A percentile compares a stretch with the other conserved stretches of the same genome.
phyloP scores from a whole-genome alignment of 2,888 invertebrate genomes.

The Conomelus anceps region DNA sequence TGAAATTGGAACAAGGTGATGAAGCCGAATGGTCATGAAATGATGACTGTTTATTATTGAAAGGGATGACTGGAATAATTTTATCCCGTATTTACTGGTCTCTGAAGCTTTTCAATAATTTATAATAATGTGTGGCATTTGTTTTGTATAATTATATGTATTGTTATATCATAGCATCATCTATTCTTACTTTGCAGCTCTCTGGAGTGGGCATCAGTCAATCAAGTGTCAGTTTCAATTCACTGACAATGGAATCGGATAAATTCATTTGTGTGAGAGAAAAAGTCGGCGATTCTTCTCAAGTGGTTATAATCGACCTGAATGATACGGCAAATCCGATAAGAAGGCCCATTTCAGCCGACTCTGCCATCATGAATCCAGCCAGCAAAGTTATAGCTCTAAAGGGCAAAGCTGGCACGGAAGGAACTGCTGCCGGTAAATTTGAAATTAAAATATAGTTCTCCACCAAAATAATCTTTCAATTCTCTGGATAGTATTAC shows the following conservation, averaged over 20 bases:
- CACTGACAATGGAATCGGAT: slow-evolving; percentile 63
- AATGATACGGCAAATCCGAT: slow-evolving; percentile 55
- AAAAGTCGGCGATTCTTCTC: slow-evolving; percentile 54
- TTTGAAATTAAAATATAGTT: background rate
- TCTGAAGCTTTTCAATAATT: background rate
- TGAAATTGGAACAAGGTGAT: no score
- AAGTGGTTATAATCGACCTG: slow-evolving; percentile 69
- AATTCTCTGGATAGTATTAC: slow-evolving; percentile 45
- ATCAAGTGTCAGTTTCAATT: slow-evolving; percentile 57
- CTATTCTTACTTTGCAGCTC: slow-evolving; percentile 45
- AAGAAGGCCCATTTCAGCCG: slow-evolving; percentile 58
- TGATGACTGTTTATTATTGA: no score
- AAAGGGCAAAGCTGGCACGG: slow-evolving; percentile 47
- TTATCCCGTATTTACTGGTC: no score
- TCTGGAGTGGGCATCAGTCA: slow-evolving; percentile 58
- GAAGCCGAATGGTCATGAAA: no score
- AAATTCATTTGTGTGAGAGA: slow-evolving; percentile 62
- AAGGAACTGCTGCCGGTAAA: slow-evolving; percentile 35
- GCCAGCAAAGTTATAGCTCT: slow-evolving; percentile 59
- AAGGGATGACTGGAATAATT: no score
- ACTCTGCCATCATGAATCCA: slow-evolving; percentile 65
- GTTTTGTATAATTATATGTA: background rate
- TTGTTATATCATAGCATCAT: background rate
- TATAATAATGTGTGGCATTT: background rate
- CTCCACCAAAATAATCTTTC: background rate